These are phyloP conservation scores for Ferdinandea cuprea DNA, from an alignment of 2,888 invertebrate genomes.

Conservation along the genomic window DNA sequence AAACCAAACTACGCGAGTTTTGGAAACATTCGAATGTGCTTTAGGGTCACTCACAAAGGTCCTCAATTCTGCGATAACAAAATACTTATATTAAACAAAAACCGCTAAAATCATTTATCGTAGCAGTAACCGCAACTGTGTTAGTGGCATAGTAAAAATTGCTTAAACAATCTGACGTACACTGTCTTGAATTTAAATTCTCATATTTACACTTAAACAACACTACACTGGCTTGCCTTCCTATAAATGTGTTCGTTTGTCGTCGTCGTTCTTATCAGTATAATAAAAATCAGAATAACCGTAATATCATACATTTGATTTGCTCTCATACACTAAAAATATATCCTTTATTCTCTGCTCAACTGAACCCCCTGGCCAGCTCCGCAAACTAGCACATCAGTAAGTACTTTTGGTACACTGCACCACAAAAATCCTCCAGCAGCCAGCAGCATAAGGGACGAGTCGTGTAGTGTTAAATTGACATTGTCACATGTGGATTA, in stretches of 20 bases:
- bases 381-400: constrained; percentile 16
- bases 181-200: constrained; percentile 65
- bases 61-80: too few species aligned
- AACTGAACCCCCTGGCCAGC: neutral
- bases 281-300: constrained; percentile 66
- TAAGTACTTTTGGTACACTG: constrained; percentile 41
- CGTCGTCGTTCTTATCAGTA: constrained; percentile 63
- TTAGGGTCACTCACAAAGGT: too few species aligned
- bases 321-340: constrained; percentile 30
- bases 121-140: constrained; percentile 8
- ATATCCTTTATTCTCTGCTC: constrained; percentile 3
- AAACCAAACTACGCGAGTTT: too few species aligned
- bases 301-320: constrained; percentile 63
- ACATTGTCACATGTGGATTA: constrained; percentile 63
- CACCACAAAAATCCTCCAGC: constrained; percentile 44
- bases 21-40: too few species aligned
- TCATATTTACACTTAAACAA: constrained; percentile 59
- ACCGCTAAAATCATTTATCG: constrained; percentile 47
- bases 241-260: constrained; percentile 56
- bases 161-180: constrained; percentile 21
- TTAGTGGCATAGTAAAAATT: neutral
- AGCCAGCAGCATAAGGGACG: constrained; percentile 25
- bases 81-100: too few species aligned
- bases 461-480: constrained; percentile 52
- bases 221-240: constrained; percentile 33